phyloP scores from a whole-genome alignment of 1,140 invertebrate species.

The Drosophila pandora region DNA sequence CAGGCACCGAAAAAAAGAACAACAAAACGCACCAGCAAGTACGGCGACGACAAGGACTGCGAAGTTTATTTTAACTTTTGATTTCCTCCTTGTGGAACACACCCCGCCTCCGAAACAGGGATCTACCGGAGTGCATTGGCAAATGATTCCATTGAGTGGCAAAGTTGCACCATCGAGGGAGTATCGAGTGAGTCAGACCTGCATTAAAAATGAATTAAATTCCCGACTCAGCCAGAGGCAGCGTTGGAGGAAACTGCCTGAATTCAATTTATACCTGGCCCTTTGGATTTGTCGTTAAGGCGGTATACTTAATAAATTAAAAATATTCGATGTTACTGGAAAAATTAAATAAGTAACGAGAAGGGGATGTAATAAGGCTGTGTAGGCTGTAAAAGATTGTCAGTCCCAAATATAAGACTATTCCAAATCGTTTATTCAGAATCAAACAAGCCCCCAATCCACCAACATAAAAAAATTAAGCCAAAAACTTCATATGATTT shows the following conservation, averaged over 20 bases:
- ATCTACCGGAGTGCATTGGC: constrained; percentile 32
- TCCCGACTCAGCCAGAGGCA: constrained; percentile 22
- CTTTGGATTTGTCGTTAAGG: not conserved
- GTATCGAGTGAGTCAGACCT: constrained; percentile 28
- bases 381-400: too few relatives aligned
- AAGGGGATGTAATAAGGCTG: too few relatives aligned
- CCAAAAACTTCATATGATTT: too few relatives aligned
- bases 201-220: constrained; percentile 77
- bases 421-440: too few relatives aligned
- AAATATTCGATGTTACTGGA: too few relatives aligned
- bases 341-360: too few relatives aligned
- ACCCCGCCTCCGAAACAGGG: not conserved
- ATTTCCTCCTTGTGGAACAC: constrained; percentile 61
- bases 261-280: constrained; percentile 29
- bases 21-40: constrained; percentile 31
- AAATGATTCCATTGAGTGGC: constrained; percentile 59
- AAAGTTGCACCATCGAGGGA: constrained; percentile 57
- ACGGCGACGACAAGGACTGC: constrained; percentile 44
- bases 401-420: too few relatives aligned
- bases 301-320: too few relatives aligned
- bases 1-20: constrained; percentile 60
- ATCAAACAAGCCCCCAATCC: too few relatives aligned
- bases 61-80: constrained; percentile 82
- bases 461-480: too few relatives aligned
- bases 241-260: not conserved